These are phyloP conservation scores for Calyptommatus sinebrachiatus DNA, from an alignment of 2,113 vertebrate genomes.

Conservation along the genomic window DNA sequence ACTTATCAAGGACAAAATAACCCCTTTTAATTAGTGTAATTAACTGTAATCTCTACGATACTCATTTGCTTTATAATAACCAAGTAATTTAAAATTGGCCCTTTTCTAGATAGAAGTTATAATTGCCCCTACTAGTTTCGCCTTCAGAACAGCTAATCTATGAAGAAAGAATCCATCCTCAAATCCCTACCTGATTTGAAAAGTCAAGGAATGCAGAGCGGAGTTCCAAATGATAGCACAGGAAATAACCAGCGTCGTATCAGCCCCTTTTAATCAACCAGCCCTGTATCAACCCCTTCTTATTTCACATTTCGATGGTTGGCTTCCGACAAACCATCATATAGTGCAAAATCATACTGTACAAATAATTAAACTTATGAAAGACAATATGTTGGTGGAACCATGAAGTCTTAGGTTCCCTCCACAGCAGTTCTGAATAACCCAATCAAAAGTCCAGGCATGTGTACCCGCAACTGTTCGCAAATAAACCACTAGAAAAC, in stretches of 20 bases:
- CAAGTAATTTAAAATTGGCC: conserved; percentile 25
- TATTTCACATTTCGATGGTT: too few relatives aligned
- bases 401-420: too few relatives aligned
- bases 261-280: neutral
- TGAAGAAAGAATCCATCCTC: neutral
- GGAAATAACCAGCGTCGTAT: neutral
- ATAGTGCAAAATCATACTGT: too few relatives aligned
- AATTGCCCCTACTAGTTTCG: conserved; percentile 5
- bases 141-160: neutral
- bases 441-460: too few relatives aligned
- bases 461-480: too few relatives aligned
- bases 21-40: conserved; percentile 28
- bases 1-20: conserved; percentile 22
- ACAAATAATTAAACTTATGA: too few relatives aligned
- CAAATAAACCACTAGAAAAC: too few relatives aligned
- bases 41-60: conserved; percentile 21
- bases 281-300: neutral
- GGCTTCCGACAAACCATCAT: too few relatives aligned
- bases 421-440: too few relatives aligned
- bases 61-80: conserved; percentile 23
- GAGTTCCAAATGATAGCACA: too few relatives aligned
- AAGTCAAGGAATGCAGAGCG: neutral
- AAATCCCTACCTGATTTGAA: neutral
- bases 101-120: conserved; percentile 17
- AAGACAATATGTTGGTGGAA: too few relatives aligned